Percentiles rank a stretch among this genome's conserved stretches.
Conservation (phyloP, 1,140 invertebrate species). For the Drosophila hydei region DNA sequence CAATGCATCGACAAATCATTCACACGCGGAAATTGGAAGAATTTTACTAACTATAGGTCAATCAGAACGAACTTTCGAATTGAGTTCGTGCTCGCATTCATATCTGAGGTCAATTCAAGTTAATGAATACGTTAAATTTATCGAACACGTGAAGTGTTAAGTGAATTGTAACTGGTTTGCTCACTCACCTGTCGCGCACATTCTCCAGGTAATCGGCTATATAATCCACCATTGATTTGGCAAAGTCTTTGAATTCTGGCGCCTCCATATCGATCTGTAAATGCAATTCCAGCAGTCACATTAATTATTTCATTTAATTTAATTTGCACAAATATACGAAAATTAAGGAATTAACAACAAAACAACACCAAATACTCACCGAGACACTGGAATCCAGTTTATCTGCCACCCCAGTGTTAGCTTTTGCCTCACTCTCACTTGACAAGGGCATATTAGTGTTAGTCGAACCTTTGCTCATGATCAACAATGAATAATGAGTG, state of each 20-base stretch:
- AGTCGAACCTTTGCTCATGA: constrained; percentile 56
- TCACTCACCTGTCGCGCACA: constrained; percentile 88
- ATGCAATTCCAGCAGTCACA: constrained; percentile 1
- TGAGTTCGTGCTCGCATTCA: neutral
- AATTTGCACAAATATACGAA: constrained; percentile 26
- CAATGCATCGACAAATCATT: constrained; percentile 51
- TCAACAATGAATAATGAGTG: constrained; percentile 11
- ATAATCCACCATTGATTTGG: constrained; percentile 91
- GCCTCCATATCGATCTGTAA: constrained; percentile 88
- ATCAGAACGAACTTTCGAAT: constrained; percentile 74
- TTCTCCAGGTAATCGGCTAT: constrained; percentile 93
- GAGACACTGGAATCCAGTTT: constrained; percentile 76
- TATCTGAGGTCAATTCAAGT: constrained; percentile 53
- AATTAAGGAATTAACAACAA: neutral
- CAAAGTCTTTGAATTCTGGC: constrained; percentile 90
- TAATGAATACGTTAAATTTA: constrained; percentile 22
- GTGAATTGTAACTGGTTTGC: neutral
- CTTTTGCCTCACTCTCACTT: constrained; percentile 53
- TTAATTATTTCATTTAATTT: constrained; percentile 11
- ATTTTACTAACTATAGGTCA: constrained; percentile 38
- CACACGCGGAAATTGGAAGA: constrained; percentile 26
- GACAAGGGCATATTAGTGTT: constrained; percentile 41
- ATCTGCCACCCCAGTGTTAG: constrained; percentile 53
- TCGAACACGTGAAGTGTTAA: neutral
- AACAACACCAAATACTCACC: constrained; percentile 53